A percentile compares a stretch with the other conserved stretches of the same genome.
Evolutionary conservation across 2,888 invertebrate species (phyloP).

Genomic region (Deroplatys truncata): DNA sequence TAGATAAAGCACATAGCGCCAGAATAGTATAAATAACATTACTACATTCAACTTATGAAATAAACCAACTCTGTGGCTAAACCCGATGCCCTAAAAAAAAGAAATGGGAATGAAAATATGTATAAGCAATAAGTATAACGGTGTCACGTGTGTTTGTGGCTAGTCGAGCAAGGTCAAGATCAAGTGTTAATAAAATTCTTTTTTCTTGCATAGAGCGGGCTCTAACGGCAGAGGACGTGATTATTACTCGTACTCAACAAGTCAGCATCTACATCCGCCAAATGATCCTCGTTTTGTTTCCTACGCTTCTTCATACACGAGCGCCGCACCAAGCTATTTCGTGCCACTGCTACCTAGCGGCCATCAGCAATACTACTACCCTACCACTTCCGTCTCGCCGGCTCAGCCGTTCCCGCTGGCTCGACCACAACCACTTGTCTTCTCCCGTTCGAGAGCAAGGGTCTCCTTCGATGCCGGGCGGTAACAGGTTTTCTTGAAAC

Average conservation of each 20-base stretch:
- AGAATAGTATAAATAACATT: too few species aligned
- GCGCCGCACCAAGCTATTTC: too few species aligned
- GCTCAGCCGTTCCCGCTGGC: neutral
- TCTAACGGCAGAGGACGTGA: neutral
- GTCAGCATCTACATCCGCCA: neutral
- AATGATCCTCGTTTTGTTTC: neutral
- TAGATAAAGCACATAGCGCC: too few species aligned
- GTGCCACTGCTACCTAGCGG: neutral
- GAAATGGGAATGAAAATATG: too few species aligned
- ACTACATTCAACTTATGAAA: too few species aligned
- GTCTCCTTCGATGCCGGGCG: neutral
- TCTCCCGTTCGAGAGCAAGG: neutral
- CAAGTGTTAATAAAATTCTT: neutral
- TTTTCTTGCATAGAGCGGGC: neutral
- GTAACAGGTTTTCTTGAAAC: neutral
- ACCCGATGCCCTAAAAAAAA: too few species aligned
- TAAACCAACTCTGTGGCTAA: too few species aligned
- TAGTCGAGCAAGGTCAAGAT: too few species aligned
- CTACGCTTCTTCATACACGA: neutral
- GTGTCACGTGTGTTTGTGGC: neutral
- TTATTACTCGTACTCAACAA: neutral
- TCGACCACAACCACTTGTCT: neutral
- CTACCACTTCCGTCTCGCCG: neutral
- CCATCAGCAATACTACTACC: neutral
- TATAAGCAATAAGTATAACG: neutral